phyloP scores from a whole-genome alignment of 2,888 invertebrate species.

The Catocala nupta region DNA sequence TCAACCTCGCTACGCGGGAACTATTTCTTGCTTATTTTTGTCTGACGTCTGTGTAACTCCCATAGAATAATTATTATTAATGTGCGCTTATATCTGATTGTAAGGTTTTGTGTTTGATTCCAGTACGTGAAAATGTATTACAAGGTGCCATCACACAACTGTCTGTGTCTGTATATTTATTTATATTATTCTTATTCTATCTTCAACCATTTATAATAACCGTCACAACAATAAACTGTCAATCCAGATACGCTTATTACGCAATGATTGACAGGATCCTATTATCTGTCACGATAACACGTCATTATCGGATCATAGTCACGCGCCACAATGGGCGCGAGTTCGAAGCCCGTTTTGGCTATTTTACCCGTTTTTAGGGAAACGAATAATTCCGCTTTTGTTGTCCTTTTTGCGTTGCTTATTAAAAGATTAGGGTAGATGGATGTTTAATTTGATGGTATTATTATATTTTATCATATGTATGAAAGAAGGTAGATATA shows the following conservation, averaged over 20 bases:
- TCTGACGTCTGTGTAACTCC: too few species aligned
- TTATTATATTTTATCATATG: conserved; percentile 10
- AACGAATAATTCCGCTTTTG: conserved; percentile 52
- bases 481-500: background rate
- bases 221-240: conserved; percentile 2
- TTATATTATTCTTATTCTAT: background rate
- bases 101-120: too few species aligned
- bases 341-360: conserved; percentile 53
- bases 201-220: background rate
- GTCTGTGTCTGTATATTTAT: too few species aligned
- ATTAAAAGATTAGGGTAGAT: conserved; percentile 45
- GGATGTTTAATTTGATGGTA: conserved; percentile 24
- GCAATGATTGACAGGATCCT: conserved; percentile 61
- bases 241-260: conserved; percentile 30
- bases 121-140: too few species aligned
- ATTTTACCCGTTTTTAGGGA: conserved; percentile 63
- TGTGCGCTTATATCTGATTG: too few species aligned
- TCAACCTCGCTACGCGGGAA: too few species aligned
- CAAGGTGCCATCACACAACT: too few species aligned
- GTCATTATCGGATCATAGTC: conserved; percentile 67
- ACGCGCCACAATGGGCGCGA: conserved; percentile 51
- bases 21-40: too few species aligned
- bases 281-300: conserved; percentile 56
- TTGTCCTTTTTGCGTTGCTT: conserved; percentile 52
- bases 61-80: too few species aligned